Base-by-base conservation (phyloP, 2,888 invertebrate genomes). In the Argyresthia goedartella region DNA sequence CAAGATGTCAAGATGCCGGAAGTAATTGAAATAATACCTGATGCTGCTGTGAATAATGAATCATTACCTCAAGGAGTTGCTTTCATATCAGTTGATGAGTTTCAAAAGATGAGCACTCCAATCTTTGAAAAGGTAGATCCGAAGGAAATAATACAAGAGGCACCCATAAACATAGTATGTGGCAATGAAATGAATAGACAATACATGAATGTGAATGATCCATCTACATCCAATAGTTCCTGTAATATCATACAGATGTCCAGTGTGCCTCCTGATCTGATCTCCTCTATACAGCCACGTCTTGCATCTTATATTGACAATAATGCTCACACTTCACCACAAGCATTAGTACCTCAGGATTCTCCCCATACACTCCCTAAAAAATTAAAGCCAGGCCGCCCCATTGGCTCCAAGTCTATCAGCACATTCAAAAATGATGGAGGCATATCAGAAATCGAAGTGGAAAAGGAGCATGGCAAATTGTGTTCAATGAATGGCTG, bases 401-500 rank as follows among this genome's bases (percentile, higher is more conserved):
- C 49, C 43, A 48, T 35, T 48, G 54, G 34, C 10, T 25, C 56
- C 50, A 45, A 46, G 45, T n/a, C 25, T n/a, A n/a, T n/a, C n/a
- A n/a, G n/a, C n/a, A n/a, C n/a, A 9, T 33, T 0, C 2, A 42
- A 50, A 42, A 50, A 9, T 13, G 42, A 50, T n/a, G n/a, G 13
- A 13, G 25, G 52, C 60, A 10, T 63, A 62, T 41, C 61, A 65
- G 33, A 66, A 63, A 50, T 13, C 3, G 36, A 47, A 8, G 13
- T 39, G 25, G 51, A 54, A 41, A 10, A 52, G 46, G 50, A 46
- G 35, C 25, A 46, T 16, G 72, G 74, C 8, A 73, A 69, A 51
- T 73, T 80, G 54, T 92, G 92, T 65, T 72, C 73, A 34, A 67
- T 89, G 8, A 77, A 86, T 48, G 81, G 79, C 13, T 92, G 92